Evolutionary conservation across 2,113 vertebrate genomes (phyloP), one percentile per base, ranked within the genome.

Genomic region (Rhombomys opimus): DNA sequence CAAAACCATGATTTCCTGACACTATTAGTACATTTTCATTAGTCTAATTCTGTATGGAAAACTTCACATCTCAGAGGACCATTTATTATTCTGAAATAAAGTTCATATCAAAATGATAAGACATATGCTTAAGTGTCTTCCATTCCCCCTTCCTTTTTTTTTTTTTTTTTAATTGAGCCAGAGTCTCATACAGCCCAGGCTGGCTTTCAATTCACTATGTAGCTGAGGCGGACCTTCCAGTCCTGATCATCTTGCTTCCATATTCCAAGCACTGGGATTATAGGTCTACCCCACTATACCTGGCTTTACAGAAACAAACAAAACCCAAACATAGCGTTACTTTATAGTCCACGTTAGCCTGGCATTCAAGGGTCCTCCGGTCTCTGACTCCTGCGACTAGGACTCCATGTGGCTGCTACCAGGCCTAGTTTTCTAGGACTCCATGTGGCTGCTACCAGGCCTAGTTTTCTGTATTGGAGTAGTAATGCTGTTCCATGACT

Each of bases 31-130:
- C 46, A 46, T 61, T 67, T 63, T 87, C 52, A 91, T 89, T 91
- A 90, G n/a, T 95, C 65, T 81, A 87, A 92, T 88, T 96, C 85
- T 94, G 22, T 87, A 70, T 22, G 57, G 63, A 92, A 96, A 80
- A 2, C 61, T 88, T 81, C 50, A 76, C 20, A 38, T 76, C 12
- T 46, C 88, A 38, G 54, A 73, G 72, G 80, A 77, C 32, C 18
- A 87, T 76, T 92, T 95, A 46, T 90, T 95, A 92, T 27, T 57
- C 57, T 92, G 46, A 96, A 95, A 96, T 92, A 97, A 98, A 91
- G 52, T 90, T 94, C 20, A 90, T 88, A 82, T 18, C 63, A 88
- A 77, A 93, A 93, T 85, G 57, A 65, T 59, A 90, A 93, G 57
- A 88, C 72, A 70, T 72, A 88, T 85, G n/a, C 75, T 96, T 85